A percentile compares a stretch with the other conserved stretches of the same genome.
Evolutionary conservation across 2,113 vertebrate species (phyloP).

Genomic region (Microcebus ravelobensis): DNA sequence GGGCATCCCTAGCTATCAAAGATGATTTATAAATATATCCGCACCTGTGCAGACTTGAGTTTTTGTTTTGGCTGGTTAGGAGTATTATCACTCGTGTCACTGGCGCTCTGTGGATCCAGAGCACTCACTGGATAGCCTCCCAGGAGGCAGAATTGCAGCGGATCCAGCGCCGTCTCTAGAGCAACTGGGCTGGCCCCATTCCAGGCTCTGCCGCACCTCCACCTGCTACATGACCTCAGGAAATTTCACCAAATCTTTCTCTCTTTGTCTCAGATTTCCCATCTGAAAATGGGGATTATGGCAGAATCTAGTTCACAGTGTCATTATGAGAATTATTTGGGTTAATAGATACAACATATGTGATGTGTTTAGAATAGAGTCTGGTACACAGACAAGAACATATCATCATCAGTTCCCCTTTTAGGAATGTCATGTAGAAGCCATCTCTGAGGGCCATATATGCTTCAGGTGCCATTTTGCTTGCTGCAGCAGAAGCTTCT

Average conservation of each 20-base stretch:
- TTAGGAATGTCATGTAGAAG: not conserved
- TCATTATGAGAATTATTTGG: not conserved
- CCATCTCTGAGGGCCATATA: not conserved
- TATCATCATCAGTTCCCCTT: not conserved
- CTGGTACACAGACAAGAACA: not conserved
- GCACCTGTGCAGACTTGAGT: not conserved
- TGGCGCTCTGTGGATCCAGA: not conserved
- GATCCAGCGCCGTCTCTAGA: not conserved
- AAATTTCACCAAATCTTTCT: not conserved
- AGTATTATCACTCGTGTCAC: not conserved
- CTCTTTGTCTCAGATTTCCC: not conserved
- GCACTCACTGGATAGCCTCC: accelerated
- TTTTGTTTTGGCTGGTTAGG: not conserved
- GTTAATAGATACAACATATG: not conserved
- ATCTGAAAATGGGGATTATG: not conserved
- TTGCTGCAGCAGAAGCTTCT: not conserved
- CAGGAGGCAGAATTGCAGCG: not conserved
- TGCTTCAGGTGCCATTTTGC: not conserved
- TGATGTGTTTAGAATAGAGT: not conserved
- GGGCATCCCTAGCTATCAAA: not conserved
- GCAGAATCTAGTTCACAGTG: not conserved
- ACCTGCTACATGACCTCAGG: not conserved
- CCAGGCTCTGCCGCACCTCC: not conserved
- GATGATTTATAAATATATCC: not conserved
- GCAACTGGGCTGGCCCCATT: not conserved